Conservation (phyloP, 2,113 vertebrate genomes). For the Anhinga anhinga region DNA sequence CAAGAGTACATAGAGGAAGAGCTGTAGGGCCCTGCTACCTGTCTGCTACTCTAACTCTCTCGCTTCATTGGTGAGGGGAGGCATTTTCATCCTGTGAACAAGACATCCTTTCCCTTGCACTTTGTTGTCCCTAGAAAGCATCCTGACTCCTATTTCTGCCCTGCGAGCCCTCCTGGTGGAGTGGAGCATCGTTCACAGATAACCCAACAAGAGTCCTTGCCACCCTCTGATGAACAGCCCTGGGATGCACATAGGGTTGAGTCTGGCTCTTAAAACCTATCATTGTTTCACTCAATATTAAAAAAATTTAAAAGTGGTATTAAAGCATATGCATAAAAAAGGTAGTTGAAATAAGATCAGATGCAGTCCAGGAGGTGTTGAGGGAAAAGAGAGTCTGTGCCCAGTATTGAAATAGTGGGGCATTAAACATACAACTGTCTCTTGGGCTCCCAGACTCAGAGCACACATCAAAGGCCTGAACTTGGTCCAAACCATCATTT, state of each 20-base stretch:
- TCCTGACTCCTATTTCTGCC: background rate
- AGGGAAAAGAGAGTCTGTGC: background rate
- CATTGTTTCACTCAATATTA: background rate
- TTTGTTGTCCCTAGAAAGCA: background rate
- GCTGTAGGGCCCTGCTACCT: background rate
- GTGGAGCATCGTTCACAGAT: rapidly evolving
- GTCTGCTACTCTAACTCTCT: background rate
- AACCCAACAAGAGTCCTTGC: background rate
- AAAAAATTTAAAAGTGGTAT: background rate
- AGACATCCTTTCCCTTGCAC: background rate
- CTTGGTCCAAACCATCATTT: background rate
- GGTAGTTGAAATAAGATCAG: background rate
- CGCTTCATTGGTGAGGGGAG: background rate
- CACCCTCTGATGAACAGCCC: background rate
- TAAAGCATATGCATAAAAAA: background rate
- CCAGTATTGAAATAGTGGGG: background rate
- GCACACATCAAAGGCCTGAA: slow-evolving; percentile 24
- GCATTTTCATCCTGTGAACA: background rate
- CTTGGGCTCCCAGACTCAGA: background rate
- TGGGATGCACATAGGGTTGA: background rate
- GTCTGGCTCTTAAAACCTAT: background rate
- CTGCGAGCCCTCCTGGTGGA: background rate
- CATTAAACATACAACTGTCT: background rate
- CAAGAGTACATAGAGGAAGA: background rate
- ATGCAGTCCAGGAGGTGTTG: background rate